Conservation (phyloP, 2,888 invertebrate genomes). For the Neocrepidodera transversa region DNA sequence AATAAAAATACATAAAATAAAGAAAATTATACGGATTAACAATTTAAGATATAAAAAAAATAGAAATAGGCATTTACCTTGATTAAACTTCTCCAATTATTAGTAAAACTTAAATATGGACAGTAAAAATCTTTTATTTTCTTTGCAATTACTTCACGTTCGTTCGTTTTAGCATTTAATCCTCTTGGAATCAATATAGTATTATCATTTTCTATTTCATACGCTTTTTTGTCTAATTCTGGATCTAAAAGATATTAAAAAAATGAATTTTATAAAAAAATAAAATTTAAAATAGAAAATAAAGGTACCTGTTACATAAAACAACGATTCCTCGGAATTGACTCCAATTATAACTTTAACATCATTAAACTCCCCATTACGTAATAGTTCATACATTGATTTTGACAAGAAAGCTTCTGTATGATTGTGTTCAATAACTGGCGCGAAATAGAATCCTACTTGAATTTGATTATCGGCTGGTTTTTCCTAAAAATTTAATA, state of each 20-base stretch:
- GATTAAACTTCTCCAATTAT: slow-evolving; percentile 12
- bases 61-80: slow-evolving; percentile 14
- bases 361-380: slow-evolving; percentile 34
- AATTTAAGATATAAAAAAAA: neutral
- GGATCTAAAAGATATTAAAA: neutral
- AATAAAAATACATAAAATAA: neutral
- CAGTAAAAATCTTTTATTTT: slow-evolving; percentile 39
- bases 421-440: slow-evolving; percentile 39
- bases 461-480: slow-evolving; percentile 35
- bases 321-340: slow-evolving; percentile 38
- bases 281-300: neutral
- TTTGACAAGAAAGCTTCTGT: slow-evolving; percentile 40
- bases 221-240: neutral
- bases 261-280: neutral
- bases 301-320: slow-evolving; percentile 17
- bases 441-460: slow-evolving; percentile 42
- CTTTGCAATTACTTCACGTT: slow-evolving; percentile 18
- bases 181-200: slow-evolving; percentile 36
- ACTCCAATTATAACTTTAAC: slow-evolving; percentile 41
- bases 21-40: no score
- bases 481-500: slow-evolving; percentile 33
- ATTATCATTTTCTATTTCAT: slow-evolving; percentile 4
- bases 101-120: slow-evolving; percentile 19
- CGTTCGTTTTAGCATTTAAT: slow-evolving; percentile 31
- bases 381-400: slow-evolving; percentile 33